Percentiles rank a stretch among this genome's conserved stretches.
Evolutionary conservation across 2,888 invertebrate species (phyloP).

Genomic region (Tachystola acroxantha): DNA sequence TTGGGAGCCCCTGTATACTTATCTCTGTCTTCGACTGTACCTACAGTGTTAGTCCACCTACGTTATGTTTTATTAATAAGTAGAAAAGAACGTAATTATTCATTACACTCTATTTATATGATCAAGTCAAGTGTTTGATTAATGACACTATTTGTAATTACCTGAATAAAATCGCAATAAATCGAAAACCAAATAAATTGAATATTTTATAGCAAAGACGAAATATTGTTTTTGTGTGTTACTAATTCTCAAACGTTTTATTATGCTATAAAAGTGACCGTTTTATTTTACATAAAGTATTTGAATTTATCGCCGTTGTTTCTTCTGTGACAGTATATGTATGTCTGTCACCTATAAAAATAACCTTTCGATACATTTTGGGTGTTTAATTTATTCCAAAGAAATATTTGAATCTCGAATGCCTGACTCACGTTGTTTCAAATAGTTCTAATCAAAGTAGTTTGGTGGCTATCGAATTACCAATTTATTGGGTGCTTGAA

Average conservation of each 20-base stretch:
- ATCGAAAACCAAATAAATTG: constrained; percentile 39
- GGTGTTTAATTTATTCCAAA: constrained; percentile 36
- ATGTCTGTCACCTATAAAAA: constrained; percentile 42
- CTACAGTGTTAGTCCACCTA: too few relatives aligned
- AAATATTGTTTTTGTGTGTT: constrained; percentile 47
- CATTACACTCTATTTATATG: constrained; percentile 5
- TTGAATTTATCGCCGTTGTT: constrained; percentile 59
- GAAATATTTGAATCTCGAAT: constrained; percentile 12
- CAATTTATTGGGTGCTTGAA: constrained; percentile 20
- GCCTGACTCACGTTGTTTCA: constrained; percentile 2
- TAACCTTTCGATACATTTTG: constrained; percentile 33
- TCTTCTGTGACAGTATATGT: constrained; percentile 42
- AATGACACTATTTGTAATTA: constrained; percentile 11
- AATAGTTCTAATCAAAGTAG: constrained; percentile 7
- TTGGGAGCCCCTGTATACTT: too few relatives aligned
- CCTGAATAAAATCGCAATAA: constrained; percentile 10
- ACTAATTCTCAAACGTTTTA: constrained; percentile 52
- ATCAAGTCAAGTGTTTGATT: constrained; percentile 8
- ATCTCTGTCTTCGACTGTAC: too few relatives aligned
- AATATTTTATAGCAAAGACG: constrained; percentile 36
- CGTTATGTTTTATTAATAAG: neutral
- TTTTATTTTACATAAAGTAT: constrained; percentile 57
- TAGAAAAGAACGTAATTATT: constrained; percentile 6
- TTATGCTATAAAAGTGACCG: constrained; percentile 45
- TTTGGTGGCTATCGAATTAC: constrained; percentile 8